Base-by-base conservation (phyloP, 2,113 vertebrate species). In the Corythornis vintsioides region DNA sequence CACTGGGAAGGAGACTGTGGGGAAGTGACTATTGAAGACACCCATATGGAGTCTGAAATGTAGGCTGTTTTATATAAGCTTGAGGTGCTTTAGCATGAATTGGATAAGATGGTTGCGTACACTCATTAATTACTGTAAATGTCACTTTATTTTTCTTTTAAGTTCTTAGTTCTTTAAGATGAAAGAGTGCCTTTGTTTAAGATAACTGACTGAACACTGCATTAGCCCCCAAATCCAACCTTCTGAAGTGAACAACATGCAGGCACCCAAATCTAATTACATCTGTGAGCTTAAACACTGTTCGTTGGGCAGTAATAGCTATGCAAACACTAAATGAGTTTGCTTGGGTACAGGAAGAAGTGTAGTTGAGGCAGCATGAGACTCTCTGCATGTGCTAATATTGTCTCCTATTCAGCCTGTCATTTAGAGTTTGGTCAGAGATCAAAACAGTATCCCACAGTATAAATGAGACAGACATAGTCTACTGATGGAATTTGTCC, bases 211-310 rank as follows among this genome's bases (percentile, higher is more conserved):
- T 94, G 79, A 95, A 91, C 61, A 77, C 56, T 83, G 65, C 56
- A 81, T 90, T 95, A 94, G 85, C 60, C 67, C 33, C 22, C 0
- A 0, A 52, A 89, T 59, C 55, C n/a, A 66, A 0, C 66, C 38
- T 87, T 93, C 55, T 87, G 77, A 87, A 76, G 50, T n/a, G 78
- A 89, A 85, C 15, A 76, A 92, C 38, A 72, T 63, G 63, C 45
- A 93, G 55, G 59, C 74, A 90, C 67, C 78, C 67, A 87, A 85
- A 76, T 79, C 85, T 92, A 87, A 92, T 94, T 92, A 88, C 47
- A 33, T 63, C 21, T 70, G 47, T 80, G 67, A 79, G 59, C 52
- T 92, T 94, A 89, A 88, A 76, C 66, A 45, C 3, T n/a, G 56
- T 59, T 53, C 2, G 59, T 43, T 91, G 42, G 80, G 57, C 55